A percentile compares a stretch with the other conserved stretches of the same genome.
These are phyloP conservation scores for Megaleporinus macrocephalus DNA, from an alignment of 2,113 vertebrate genomes.

Conservation along the genomic window DNA sequence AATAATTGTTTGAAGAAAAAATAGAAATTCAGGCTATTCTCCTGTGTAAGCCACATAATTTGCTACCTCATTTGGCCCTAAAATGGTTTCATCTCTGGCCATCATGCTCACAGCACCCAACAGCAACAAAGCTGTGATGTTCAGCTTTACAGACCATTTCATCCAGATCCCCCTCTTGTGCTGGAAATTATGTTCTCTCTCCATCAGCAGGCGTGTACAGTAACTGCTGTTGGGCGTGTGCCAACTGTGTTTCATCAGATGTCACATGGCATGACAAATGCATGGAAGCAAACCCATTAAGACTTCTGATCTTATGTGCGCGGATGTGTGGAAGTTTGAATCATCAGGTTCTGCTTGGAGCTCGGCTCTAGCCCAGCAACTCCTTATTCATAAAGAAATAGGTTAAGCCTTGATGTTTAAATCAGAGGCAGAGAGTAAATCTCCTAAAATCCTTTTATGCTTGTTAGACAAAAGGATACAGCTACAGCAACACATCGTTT, in stretches of 20 bases:
- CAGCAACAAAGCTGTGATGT: constrained; percentile 35
- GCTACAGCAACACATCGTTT: constrained; percentile 64
- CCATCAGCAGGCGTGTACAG: constrained; percentile 46
- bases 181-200: constrained; percentile 44
- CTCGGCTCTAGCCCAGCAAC: constrained; percentile 54
- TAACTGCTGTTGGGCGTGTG: constrained; percentile 43
- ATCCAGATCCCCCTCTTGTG: constrained; percentile 47
- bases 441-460: constrained; percentile 72
- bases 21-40: constrained; percentile 20
- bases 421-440: constrained; percentile 70
- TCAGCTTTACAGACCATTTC: constrained; percentile 53
- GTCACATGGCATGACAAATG: constrained; percentile 43
- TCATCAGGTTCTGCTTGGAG: constrained; percentile 67
- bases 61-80: constrained; percentile 47
- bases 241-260: constrained; percentile 56
- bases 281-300: constrained; percentile 37
- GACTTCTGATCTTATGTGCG: constrained; percentile 38
- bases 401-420: constrained; percentile 78
- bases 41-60: constrained; percentile 36
- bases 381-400: constrained; percentile 74
- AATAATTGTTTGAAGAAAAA: neutral
- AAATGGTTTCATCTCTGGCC: constrained; percentile 47
- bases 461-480: constrained; percentile 69
- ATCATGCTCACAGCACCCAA: constrained; percentile 47
- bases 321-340: constrained; percentile 59